A percentile compares a stretch with the other conserved stretches of the same genome.
Evolutionary conservation across 2,888 invertebrate genomes (phyloP).

Genomic region (Xanthia icteritia): DNA sequence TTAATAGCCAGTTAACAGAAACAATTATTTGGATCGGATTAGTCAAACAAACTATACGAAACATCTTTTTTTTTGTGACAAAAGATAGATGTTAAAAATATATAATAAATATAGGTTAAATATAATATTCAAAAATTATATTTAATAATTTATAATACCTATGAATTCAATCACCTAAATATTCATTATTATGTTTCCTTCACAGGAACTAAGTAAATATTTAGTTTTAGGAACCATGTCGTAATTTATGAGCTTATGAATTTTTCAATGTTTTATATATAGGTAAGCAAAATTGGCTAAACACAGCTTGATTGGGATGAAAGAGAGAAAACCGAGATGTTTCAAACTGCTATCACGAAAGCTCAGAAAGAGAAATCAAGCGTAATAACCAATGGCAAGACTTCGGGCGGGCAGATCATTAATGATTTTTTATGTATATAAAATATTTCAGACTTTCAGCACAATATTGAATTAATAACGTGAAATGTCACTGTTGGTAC

Average conservation of each 20-base stretch:
- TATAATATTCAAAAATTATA: no score
- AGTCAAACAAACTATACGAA: neutral
- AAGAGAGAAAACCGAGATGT: neutral
- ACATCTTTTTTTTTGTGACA: neutral
- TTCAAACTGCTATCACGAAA: neutral
- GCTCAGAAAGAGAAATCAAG: neutral
- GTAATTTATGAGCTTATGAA: no score
- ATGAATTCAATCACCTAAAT: neutral
- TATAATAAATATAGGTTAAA: no score
- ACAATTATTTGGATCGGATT: neutral
- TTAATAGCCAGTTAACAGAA: neutral
- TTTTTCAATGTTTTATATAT: neutral
- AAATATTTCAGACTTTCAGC: slow-evolving; percentile 25
- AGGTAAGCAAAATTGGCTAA: neutral
- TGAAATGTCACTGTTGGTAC: slow-evolving; percentile 17
- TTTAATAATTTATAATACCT: neutral
- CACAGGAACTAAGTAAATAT: neutral
- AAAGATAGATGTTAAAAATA: no score
- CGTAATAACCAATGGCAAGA: neutral
- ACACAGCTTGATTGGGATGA: neutral
- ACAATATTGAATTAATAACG: slow-evolving; percentile 32
- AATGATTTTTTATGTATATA: neutral
- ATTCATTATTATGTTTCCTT: neutral
- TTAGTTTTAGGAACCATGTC: neutral
- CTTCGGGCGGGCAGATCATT: neutral